Conservation (phyloP, 2,888 invertebrate genomes). For the Drosophila anomalata region DNA sequence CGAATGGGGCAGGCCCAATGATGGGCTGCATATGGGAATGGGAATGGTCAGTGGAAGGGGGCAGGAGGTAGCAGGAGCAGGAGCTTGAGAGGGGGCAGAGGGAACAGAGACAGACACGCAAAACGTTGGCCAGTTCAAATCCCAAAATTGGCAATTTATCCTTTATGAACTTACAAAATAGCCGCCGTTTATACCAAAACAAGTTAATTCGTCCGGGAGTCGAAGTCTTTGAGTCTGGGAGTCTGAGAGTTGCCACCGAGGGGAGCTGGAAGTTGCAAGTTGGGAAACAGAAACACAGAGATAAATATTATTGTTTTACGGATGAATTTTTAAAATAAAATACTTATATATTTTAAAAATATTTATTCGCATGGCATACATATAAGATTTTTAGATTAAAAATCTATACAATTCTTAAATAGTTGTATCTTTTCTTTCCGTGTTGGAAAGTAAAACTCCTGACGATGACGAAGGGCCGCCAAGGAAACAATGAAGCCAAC, state of each 20-base stretch:
- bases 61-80: not conserved
- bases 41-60: slow-evolving; percentile 5
- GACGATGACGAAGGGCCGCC: slow-evolving; percentile 80
- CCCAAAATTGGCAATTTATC: slow-evolving; percentile 82
- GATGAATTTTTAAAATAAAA: not conserved
- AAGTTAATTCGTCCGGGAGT: slow-evolving; percentile 79
- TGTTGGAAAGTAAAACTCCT: slow-evolving; percentile 26
- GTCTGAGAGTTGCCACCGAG: slow-evolving; percentile 18
- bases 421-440: slow-evolving; percentile 5
- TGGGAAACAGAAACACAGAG: slow-evolving; percentile 35
- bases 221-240: slow-evolving; percentile 9
- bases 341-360: not conserved
- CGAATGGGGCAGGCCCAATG: slow-evolving; percentile 40
- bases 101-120: slow-evolving; percentile 67
- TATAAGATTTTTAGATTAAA: not conserved
- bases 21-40: slow-evolving; percentile 51
- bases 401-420: not conserved
- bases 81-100: not conserved
- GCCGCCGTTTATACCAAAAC: slow-evolving; percentile 82
- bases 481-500: slow-evolving; percentile 72
- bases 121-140: slow-evolving; percentile 79
- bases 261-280: slow-evolving; percentile 40
- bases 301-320: not conserved
- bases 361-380: not conserved
- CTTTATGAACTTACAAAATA: slow-evolving; percentile 82